Conservation (phyloP, 1,140 invertebrate species). For the Leptinotarsa texana region DNA sequence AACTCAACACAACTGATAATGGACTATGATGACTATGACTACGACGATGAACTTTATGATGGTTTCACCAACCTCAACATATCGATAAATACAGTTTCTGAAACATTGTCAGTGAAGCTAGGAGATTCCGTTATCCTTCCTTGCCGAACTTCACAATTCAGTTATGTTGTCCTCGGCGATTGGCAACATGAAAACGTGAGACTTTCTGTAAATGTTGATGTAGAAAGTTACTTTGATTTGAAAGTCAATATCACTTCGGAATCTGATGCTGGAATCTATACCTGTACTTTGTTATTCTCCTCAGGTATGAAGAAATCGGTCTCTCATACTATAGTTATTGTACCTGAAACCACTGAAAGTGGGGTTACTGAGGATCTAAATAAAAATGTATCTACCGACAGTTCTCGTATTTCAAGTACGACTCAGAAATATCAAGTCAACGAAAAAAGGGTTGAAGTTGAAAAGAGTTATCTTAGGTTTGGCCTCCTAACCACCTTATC, state of each 20-base stretch:
- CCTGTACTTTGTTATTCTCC: neutral
- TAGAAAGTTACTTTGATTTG: neutral
- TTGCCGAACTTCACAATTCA: neutral
- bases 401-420: neutral
- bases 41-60: too few species aligned
- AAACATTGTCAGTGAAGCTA: neutral
- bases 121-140: neutral
- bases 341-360: neutral
- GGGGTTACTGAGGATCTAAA: neutral
- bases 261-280: neutral
- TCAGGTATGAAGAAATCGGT: neutral
- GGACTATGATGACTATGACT: too few species aligned
- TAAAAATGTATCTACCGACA: neutral
- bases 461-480: neutral
- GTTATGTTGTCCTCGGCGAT: neutral
- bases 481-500: neutral
- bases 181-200: neutral
- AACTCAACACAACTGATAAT: too few species aligned
- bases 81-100: neutral
- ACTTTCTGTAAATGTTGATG: neutral
- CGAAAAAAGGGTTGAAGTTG: neutral
- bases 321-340: neutral
- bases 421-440: neutral
- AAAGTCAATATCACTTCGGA: neutral
- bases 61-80: too few species aligned